Conservation (phyloP, 2,113 vertebrate species). For the Penelope pileata region DNA sequence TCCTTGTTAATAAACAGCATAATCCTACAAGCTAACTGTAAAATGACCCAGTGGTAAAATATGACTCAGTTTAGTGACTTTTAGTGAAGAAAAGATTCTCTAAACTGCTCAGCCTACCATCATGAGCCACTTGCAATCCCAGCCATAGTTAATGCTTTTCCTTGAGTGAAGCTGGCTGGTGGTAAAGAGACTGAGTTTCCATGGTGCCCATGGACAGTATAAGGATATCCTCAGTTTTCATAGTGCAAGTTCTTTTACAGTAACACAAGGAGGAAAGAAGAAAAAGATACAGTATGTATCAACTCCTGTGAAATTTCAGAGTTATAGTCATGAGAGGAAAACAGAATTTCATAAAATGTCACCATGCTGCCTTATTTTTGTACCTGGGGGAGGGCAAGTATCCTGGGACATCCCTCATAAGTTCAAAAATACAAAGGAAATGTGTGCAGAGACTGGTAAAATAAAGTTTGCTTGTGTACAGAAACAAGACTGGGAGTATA, state of each 20-base stretch:
- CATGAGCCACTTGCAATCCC: neutral
- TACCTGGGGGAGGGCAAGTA: neutral
- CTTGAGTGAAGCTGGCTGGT: neutral
- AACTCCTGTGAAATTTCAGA: neutral
- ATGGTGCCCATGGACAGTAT: neutral
- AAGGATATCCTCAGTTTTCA: neutral
- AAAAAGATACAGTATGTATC: neutral
- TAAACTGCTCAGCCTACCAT: neutral
- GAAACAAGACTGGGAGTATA: neutral
- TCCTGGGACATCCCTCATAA: neutral
- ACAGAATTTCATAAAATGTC: neutral
- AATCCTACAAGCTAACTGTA: neutral
- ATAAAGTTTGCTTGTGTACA: neutral
- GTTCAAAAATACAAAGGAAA: neutral
- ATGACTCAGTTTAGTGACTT: neutral
- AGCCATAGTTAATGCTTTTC: neutral
- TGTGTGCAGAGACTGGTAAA: neutral
- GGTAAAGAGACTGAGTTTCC: neutral
- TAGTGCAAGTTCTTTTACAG: neutral
- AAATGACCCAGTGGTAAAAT: neutral
- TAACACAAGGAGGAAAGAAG: neutral
- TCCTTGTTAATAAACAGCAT: neutral
- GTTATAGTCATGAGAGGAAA: neutral
- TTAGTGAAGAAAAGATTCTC: neutral
- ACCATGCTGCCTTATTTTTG: neutral